A percentile compares a stretch with the other conserved stretches of the same genome.
These are phyloP conservation scores for Synanthedon andrenaeformis DNA, from an alignment of 2,888 invertebrate species.

Conservation along the genomic window DNA sequence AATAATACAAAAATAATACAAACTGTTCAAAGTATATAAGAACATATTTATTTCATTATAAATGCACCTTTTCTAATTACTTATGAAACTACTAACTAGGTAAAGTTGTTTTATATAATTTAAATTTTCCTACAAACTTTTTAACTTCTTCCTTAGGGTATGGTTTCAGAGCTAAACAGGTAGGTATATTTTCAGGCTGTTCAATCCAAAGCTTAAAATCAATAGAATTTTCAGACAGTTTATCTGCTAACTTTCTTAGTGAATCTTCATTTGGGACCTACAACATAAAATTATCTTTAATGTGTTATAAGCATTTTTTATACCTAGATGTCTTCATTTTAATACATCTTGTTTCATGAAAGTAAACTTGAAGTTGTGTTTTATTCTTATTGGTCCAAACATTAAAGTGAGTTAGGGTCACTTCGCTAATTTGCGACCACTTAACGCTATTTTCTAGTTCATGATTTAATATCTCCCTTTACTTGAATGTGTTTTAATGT, in stretches of 20 bases:
- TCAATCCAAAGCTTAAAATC: conserved; percentile 95
- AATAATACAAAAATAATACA: no score
- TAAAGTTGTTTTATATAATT: conserved; percentile 75
- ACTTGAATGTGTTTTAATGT: no score
- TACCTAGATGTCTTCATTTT: background rate
- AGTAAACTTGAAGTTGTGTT: no score
- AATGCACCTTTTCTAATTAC: background rate
- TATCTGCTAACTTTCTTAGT: conserved; percentile 75
- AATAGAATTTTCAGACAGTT: conserved; percentile 78
- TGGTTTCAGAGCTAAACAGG: conserved; percentile 94
- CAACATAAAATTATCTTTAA: conserved; percentile 15
- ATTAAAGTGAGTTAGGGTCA: no score
- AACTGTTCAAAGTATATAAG: no score
- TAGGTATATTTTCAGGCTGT: conserved; percentile 96
- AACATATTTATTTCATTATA: background rate
- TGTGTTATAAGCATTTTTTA: background rate
- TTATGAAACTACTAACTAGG: conserved; percentile 4
- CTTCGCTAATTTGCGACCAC: no score
- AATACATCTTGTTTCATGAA: background rate
- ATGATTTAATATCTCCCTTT: no score
- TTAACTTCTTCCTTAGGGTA: conserved; percentile 88
- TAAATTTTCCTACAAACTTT: conserved; percentile 86
- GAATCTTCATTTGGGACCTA: conserved; percentile 83
- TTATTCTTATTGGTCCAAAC: no score
- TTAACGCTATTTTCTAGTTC: no score